These are phyloP conservation scores for Xestobium rufovillosum DNA, from an alignment of 2,888 invertebrate genomes.

Conservation along the genomic window DNA sequence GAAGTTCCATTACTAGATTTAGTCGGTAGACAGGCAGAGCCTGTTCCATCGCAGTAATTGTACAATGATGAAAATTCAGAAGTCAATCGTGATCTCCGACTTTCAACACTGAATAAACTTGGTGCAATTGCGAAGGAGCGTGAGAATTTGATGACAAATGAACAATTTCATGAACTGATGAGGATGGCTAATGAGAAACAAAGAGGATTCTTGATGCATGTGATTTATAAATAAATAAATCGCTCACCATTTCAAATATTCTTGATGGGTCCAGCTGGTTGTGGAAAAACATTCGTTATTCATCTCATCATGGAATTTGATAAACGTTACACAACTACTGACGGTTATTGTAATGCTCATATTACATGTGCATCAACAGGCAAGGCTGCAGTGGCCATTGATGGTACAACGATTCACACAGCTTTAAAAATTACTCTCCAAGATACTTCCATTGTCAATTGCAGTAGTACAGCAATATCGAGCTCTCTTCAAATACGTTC, in stretches of 20 bases:
- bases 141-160: constrained; percentile 15
- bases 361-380: constrained; percentile 36
- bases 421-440: constrained; percentile 28
- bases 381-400: constrained; percentile 37
- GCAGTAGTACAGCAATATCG: constrained; percentile 29
- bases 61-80: neutral
- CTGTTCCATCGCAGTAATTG: neutral
- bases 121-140: constrained; percentile 15
- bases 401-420: constrained; percentile 37
- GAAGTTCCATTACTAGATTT: too few species aligned
- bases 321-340: constrained; percentile 33
- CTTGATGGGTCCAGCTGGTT: constrained; percentile 30
- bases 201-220: constrained; percentile 2
- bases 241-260: constrained; percentile 20
- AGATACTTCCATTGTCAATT: constrained; percentile 15
- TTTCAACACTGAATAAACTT: constrained; percentile 4
- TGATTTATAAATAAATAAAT: constrained; percentile 15
- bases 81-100: constrained; percentile 5
- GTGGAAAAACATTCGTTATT: constrained; percentile 35
- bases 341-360: constrained; percentile 36
- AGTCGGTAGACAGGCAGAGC: constrained; percentile 2
- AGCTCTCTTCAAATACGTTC: constrained; percentile 33
- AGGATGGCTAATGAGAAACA: constrained; percentile 4
- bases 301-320: constrained; percentile 40
- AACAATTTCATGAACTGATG: constrained; percentile 11